Base-by-base conservation (phyloP, 2,888 invertebrate species). In the Ecliptopera silaceata region DNA sequence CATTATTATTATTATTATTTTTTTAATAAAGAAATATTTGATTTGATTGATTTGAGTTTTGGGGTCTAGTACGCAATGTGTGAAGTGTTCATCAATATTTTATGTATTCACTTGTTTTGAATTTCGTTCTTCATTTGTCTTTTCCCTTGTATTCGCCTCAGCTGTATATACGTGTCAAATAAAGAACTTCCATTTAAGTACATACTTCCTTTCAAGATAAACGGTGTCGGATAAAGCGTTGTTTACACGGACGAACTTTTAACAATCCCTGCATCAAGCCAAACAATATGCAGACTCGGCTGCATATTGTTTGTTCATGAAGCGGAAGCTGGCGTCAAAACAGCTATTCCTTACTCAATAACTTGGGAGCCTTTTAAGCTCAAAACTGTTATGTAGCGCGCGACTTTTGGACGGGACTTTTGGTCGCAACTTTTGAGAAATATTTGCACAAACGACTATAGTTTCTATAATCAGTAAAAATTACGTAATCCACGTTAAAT, bases 321-420 rank as follows among this genome's bases (percentile, higher is more conserved):
- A 56, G 43, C 57, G 61, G 59, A 64, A 61, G 63, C 63, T 48
- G 32, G 56, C 53, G 57, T 65, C 65, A 63, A 53, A 63, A 61
- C 63, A 57, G 51, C 48, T 61, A 64, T 61, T 61, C 56, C 56
- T 61, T 43, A 52, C 58, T 54, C 61, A 59, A 61, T 63, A 65
- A 56, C 55, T 59, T 48, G 46, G 32, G 8, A 54, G 48, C 34
- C 48, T 53, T 49, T 49, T 58, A 49, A 53, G 53, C 51, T 52
- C 17, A 15, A 26, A 29, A 22, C 17, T 15, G 1, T 34, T 22
- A 38, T 45, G 11, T n/a, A 11, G 26, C 4, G 45, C 50, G 46
- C 45, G 50, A 50, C 46, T 50, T 45, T 49, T 4, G 5, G 3
- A n/a, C 8, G 34, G 48, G 38, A 44, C 44, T 39, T 39, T 39